Conservation (phyloP, 2,888 invertebrate genomes). For the Hydrotaea diabolus region DNA sequence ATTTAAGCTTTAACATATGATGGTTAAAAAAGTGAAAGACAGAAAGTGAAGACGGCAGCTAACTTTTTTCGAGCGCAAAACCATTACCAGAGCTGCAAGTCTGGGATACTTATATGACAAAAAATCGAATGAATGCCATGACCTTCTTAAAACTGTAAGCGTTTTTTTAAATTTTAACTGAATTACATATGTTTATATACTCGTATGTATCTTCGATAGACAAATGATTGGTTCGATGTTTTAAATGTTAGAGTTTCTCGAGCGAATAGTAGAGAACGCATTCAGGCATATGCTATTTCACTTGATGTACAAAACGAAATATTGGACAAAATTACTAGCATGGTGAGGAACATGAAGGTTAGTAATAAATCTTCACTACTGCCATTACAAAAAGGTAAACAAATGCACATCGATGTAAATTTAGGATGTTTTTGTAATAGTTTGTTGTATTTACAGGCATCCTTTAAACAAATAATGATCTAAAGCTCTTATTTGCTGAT, state of each 20-base stretch:
- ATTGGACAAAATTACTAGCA: conserved; percentile 50
- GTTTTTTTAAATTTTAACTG: background rate
- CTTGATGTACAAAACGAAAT: conserved; percentile 53
- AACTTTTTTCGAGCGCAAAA: conserved; percentile 63
- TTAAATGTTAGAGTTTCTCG: too few species aligned
- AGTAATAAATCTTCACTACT: conserved; percentile 40
- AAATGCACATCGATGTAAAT: too few species aligned
- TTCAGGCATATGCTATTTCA: conserved; percentile 54
- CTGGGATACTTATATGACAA: conserved; percentile 36
- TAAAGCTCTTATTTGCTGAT: too few species aligned
- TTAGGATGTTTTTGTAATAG: too few species aligned
- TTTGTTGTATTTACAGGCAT: too few species aligned
- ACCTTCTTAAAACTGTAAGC: conserved; percentile 48
- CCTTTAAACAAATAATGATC: conserved; percentile 51
- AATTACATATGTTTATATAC: conserved; percentile 43
- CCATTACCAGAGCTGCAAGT: conserved; percentile 58
- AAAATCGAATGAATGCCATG: conserved; percentile 55
- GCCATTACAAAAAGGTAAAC: conserved; percentile 59
- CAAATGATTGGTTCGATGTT: conserved; percentile 65
- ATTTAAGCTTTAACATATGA: conserved; percentile 35
- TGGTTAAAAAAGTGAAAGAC: conserved; percentile 42
- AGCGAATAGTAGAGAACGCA: conserved; percentile 39
- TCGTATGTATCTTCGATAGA: conserved; percentile 46
- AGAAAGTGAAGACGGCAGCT: conserved; percentile 63
- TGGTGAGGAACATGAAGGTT: conserved; percentile 53